Percentiles rank a stretch among this genome's conserved stretches.
These are phyloP conservation scores for Drosophila auraria DNA, from an alignment of 1,140 invertebrate genomes.

Conservation along the genomic window DNA sequence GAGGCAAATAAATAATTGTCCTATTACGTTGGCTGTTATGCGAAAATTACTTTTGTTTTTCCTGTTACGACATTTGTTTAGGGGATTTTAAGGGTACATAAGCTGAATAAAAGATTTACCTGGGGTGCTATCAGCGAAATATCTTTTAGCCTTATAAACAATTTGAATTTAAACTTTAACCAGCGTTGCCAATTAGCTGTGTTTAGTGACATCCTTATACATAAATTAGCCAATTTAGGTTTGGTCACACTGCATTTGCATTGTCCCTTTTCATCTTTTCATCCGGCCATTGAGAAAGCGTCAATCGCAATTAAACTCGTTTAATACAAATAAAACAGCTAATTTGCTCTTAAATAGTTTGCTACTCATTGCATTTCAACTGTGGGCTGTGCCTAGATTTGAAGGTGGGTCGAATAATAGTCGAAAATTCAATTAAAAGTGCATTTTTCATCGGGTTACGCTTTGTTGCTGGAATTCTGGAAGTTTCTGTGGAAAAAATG, in stretches of 20 bases:
- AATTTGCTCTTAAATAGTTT: background rate
- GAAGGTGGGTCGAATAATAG: constrained; percentile 15
- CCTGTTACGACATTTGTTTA: background rate
- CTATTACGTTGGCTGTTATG: constrained; percentile 18
- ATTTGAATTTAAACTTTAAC: background rate
- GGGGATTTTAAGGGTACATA: background rate
- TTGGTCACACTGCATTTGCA: constrained; percentile 31
- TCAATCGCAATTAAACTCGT: constrained; percentile 6
- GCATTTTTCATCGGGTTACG: constrained; percentile 11
- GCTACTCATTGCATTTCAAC: constrained; percentile 7
- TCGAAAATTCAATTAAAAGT: background rate
- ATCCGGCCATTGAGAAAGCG: background rate
- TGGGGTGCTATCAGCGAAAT: background rate
- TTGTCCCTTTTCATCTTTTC: constrained; percentile 25
- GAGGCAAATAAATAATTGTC: constrained; percentile 26
- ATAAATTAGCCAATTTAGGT: background rate
- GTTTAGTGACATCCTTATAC: background rate
- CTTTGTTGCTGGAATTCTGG: constrained; percentile 11
- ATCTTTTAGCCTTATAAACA: background rate
- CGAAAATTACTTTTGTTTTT: background rate
- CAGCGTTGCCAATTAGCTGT: background rate
- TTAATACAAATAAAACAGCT: constrained; percentile 3
- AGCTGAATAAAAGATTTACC: background rate
- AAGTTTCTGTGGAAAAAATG: constrained; percentile 27
- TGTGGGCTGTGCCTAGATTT: constrained; percentile 18